Evolutionary conservation across 1,140 invertebrate species (phyloP).

Genomic region (Octopus bimaculoides): DNA sequence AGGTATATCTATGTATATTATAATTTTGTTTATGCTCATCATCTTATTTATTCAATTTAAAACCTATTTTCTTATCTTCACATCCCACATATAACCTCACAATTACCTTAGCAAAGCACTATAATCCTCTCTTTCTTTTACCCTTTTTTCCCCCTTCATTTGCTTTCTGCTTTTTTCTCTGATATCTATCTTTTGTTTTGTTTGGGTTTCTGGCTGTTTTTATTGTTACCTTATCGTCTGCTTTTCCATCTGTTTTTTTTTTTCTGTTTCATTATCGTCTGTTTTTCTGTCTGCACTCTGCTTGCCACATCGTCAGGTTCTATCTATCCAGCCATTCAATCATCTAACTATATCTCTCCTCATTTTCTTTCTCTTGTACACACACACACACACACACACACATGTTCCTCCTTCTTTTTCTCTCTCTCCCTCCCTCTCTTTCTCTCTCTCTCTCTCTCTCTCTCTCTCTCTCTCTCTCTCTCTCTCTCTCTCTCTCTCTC

Average conservation of each 20-base stretch:
- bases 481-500: background rate
- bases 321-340: background rate
- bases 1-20: no score
- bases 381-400: no score
- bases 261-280: background rate
- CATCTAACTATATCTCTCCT: no score
- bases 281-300: background rate
- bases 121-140: background rate
- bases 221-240: background rate
- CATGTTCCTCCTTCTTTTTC: background rate
- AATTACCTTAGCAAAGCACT: no score
- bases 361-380: no score
- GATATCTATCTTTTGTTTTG: constrained; percentile 27
- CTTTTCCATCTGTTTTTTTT: background rate
- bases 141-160: constrained; percentile 8
- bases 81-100: no score
- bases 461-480: background rate
- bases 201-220: background rate
- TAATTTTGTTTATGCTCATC: no score
- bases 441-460: constrained; percentile 10
- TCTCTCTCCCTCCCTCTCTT: constrained; percentile 7
- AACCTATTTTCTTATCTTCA: no score
- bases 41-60: no score
- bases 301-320: background rate
- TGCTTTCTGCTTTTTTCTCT: constrained; percentile 36